phyloP scores from a whole-genome alignment of 1,140 invertebrate species.

The Cylas formicarius region DNA sequence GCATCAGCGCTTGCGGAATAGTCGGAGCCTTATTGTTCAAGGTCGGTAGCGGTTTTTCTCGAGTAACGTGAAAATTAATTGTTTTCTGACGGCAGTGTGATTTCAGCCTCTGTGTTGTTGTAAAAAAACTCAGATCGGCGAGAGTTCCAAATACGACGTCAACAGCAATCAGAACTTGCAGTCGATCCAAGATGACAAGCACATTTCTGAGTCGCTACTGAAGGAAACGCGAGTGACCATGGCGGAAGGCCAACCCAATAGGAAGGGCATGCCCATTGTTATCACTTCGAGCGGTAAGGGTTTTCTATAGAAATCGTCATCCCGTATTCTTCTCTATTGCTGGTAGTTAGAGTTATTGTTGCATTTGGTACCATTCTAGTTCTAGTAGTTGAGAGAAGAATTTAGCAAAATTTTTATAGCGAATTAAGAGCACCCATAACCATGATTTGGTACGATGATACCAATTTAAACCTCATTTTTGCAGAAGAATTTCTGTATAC shows the following conservation, averaged over 20 bases:
- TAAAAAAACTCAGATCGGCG: constrained; percentile 13
- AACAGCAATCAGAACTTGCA: constrained; percentile 14
- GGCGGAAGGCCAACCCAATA: background rate
- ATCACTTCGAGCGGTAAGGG: constrained; percentile 18
- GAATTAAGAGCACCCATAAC: too few relatives aligned
- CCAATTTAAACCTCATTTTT: too few relatives aligned
- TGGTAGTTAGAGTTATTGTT: too few relatives aligned
- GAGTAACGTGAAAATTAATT: constrained; percentile 4
- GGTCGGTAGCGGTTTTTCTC: constrained; percentile 22
- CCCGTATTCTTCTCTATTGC: too few relatives aligned
- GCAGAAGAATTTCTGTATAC: too few relatives aligned
- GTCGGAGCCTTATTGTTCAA: constrained; percentile 35
- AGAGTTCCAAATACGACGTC: constrained; percentile 20
- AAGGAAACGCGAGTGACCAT: constrained; percentile 3
- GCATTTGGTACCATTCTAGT: too few relatives aligned
- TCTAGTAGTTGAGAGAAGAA: too few relatives aligned
- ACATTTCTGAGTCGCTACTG: constrained; percentile 13
- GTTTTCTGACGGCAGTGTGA: constrained; percentile 10
- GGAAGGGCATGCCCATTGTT: constrained; percentile 6
- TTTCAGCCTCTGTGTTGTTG: constrained; percentile 26
- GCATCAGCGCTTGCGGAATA: constrained; percentile 53
- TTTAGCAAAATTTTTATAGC: too few relatives aligned
- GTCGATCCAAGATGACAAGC: background rate
- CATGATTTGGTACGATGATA: too few relatives aligned
- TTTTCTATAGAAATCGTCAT: too few relatives aligned